Base-by-base conservation (phyloP, 2,113 vertebrate species). In the Leiothrix lutea region DNA sequence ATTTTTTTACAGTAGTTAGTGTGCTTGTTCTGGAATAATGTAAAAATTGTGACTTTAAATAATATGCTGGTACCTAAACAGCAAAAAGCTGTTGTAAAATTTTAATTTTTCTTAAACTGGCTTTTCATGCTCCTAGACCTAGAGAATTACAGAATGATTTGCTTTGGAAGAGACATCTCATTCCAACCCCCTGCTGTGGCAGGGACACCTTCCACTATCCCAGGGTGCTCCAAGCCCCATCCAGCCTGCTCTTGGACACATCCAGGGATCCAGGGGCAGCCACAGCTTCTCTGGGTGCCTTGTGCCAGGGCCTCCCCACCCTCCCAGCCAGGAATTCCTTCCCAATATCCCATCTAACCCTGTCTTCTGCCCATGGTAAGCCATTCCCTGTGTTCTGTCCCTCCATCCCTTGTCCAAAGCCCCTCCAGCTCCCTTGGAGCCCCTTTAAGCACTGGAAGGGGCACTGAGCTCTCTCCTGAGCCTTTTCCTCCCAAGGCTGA, bases 181-280 rank as follows among this genome's bases (percentile, higher is more conserved):
- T 65, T 22, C 24, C 24, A 40, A 3, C 2, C 33, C 3, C 8
- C 22, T 51, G 15, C 24, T 3, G 2, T 22, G 16, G 5, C n/a
- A 35, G 24, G 6, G 38, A 8, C 45, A 40, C 2, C 8, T 61
- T 9, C n/a, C 6, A 22, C 14, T 7, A 1, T 24, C 28, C 29
- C 45, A 22, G 16, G 20, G 0, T 69, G 17, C 21, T 75, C 78
- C 9, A 31, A 35, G 5, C 8, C 29, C 4, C 0, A 0, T 48
- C 17, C 40, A 48, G 0, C 35, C 31, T 48, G 54, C 5, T 29
- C 47, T 69, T 42, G 54, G 21, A 5, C 29, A 26, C n/a, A 42
- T 6, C 5, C 38, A 47, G 40, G 16, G 47, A 31, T 69, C 5
- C 33, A 62, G 70, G 24, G 47, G 14, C 38, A 54, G 9, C n/a